Evolutionary conservation across 2,113 vertebrate species (phyloP).

Genomic region (Pagrus major): DNA sequence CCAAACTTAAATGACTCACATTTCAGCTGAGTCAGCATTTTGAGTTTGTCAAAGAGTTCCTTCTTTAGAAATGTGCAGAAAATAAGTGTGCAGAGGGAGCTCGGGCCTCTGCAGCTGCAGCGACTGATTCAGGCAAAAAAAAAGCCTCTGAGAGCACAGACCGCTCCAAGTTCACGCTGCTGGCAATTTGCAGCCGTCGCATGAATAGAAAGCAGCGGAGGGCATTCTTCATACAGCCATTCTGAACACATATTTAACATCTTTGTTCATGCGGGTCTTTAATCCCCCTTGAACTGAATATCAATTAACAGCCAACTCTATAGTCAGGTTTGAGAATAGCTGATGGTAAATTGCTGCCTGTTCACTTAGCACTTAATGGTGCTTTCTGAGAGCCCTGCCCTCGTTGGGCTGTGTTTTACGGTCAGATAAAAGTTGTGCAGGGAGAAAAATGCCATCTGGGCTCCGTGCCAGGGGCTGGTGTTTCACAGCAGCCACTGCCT

Average conservation of each 20-base stretch:
- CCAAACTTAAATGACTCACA: slow-evolving; percentile 57
- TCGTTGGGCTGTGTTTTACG: slow-evolving; percentile 87
- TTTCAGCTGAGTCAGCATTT: slow-evolving; percentile 85
- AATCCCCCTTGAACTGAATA: slow-evolving; percentile 79
- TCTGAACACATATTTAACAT: slow-evolving; percentile 81
- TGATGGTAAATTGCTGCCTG: slow-evolving; percentile 60
- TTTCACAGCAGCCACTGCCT: slow-evolving; percentile 91
- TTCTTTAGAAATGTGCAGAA: slow-evolving; percentile 83
- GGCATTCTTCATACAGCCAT: slow-evolving; percentile 69
- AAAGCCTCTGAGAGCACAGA: slow-evolving; percentile 36
- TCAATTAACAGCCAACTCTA: slow-evolving; percentile 73
- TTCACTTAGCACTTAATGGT: slow-evolving; percentile 87
- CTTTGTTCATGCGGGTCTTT: slow-evolving; percentile 73
- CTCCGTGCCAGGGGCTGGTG: slow-evolving; percentile 92
- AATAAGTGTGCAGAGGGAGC: neutral
- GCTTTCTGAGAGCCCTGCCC: slow-evolving; percentile 87
- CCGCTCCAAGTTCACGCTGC: slow-evolving; percentile 43
- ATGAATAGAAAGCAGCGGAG: slow-evolving; percentile 75
- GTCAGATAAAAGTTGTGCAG: slow-evolving; percentile 88
- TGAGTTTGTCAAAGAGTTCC: slow-evolving; percentile 78
- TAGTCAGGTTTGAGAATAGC: slow-evolving; percentile 63
- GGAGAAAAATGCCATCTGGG: slow-evolving; percentile 89
- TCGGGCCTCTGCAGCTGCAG: slow-evolving; percentile 32
- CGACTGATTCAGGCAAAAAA: slow-evolving; percentile 23
- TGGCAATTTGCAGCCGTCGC: slow-evolving; percentile 46